phyloP scores from a whole-genome alignment of 2,888 invertebrate genomes.

The Morpho deidamia region DNA sequence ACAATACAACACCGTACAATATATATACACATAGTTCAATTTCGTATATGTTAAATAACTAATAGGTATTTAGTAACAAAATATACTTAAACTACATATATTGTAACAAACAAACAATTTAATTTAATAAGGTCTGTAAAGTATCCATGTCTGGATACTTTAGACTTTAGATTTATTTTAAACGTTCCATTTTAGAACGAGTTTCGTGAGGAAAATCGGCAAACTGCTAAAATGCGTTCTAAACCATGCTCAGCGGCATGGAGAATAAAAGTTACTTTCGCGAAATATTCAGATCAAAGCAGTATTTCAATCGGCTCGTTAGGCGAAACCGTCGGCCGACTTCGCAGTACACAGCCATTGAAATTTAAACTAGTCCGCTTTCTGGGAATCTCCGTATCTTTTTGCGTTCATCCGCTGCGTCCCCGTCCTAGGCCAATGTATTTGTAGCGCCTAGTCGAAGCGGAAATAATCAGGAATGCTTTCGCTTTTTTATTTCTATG shows the following conservation, averaged over 20 bases:
- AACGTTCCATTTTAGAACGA: slow-evolving; percentile 3
- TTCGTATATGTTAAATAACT: too few species aligned
- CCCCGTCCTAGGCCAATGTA: slow-evolving; percentile 53
- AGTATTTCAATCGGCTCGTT: slow-evolving; percentile 70
- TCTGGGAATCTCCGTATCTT: slow-evolving; percentile 57
- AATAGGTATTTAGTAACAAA: too few species aligned
- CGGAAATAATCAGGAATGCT: slow-evolving; percentile 20
- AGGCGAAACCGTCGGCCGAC: slow-evolving; percentile 55
- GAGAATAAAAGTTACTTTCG: slow-evolving; percentile 29
- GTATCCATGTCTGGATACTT: background rate
- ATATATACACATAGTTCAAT: too few species aligned
- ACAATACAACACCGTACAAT: too few species aligned
- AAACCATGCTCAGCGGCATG: slow-evolving; percentile 2
- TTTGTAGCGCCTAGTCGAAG: slow-evolving; percentile 28
- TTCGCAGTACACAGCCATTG: slow-evolving; percentile 69
- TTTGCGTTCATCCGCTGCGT: slow-evolving; percentile 35
- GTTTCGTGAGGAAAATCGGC: slow-evolving; percentile 24
- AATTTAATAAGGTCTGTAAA: background rate
- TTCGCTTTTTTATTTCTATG: background rate
- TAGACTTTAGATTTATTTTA: background rate
- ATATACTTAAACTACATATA: too few species aligned
- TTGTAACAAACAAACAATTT: too few species aligned
- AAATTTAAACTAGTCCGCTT: slow-evolving; percentile 69
- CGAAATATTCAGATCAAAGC: slow-evolving; percentile 48
- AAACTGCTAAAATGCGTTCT: background rate